Conservation (phyloP, 2,888 invertebrate genomes). For the Philonicus albiceps region DNA sequence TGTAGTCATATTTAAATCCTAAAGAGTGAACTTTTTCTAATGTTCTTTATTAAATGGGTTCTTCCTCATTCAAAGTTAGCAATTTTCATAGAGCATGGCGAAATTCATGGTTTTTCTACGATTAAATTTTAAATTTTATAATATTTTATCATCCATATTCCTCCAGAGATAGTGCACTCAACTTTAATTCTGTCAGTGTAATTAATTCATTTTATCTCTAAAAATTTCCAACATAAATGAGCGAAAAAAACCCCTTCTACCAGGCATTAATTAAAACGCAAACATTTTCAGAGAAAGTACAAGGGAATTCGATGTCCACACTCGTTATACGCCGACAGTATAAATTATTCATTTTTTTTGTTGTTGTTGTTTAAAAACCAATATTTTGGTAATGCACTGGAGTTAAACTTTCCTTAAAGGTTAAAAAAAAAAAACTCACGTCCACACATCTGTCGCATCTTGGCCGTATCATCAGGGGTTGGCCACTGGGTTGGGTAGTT, state of each 20-base stretch:
- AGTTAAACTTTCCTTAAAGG: not conserved
- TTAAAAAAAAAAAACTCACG: not conserved
- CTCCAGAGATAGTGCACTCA: not conserved
- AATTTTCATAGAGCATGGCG: not conserved
- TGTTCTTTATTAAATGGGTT: too few species aligned
- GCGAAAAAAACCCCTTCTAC: not conserved
- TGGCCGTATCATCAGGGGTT: not conserved
- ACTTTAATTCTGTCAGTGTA: not conserved
- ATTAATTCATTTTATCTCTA: not conserved
- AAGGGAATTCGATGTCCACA: not conserved
- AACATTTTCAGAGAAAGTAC: not conserved
- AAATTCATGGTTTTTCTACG: not conserved
- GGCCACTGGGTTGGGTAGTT: not conserved
- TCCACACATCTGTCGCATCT: not conserved
- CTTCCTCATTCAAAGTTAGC: too few species aligned
- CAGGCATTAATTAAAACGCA: not conserved
- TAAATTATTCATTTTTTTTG: not conserved
- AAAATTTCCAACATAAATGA: not conserved
- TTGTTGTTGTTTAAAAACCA: too few species aligned
- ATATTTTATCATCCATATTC: not conserved
- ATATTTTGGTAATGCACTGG: not conserved
- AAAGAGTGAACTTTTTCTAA: too few species aligned
- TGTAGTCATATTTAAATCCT: too few species aligned
- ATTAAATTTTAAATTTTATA: not conserved
- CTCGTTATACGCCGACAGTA: not conserved